Evolutionary conservation across 2,797 vertebrate genomes (phyloP).

Genomic region (Echiichthys vipera): DNA sequence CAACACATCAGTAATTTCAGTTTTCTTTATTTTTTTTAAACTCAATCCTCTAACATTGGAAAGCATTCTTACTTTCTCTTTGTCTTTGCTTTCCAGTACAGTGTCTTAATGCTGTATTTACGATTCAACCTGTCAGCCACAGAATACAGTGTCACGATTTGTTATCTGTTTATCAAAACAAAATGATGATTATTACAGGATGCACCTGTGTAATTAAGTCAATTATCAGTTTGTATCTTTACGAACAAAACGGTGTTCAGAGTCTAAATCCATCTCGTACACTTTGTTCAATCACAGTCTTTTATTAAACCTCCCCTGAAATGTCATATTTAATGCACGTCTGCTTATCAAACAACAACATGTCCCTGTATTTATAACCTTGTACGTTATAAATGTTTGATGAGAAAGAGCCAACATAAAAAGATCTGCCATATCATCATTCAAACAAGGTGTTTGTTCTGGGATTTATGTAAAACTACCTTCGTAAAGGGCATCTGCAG

Average conservation of each 20-base stretch:
- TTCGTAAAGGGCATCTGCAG: slow-evolving; percentile 25
- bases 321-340: not conserved
- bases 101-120: not conserved
- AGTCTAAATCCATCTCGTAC: not conserved
- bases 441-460: slow-evolving; percentile 28
- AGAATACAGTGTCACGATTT: slow-evolving; percentile 7
- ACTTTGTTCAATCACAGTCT: not conserved
- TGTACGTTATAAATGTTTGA: not conserved
- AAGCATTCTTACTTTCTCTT: not conserved
- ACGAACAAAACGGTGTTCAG: not conserved
- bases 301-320: not conserved
- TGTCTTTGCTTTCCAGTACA: not conserved
- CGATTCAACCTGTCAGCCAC: slow-evolving; percentile 10
- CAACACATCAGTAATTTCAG: no score
- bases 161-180: slow-evolving; percentile 31
- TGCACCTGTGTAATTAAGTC: slow-evolving; percentile 18
- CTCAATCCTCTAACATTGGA: not conserved
- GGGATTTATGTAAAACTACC: slow-evolving; percentile 18
- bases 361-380: not conserved
- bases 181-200: slow-evolving; percentile 1
- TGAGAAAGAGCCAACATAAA: not conserved
- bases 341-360: not conserved
- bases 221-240: slow-evolving; percentile 27
- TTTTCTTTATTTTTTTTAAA: no score
- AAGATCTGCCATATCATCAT: no score